Evolutionary conservation across 2,888 invertebrate species (phyloP).

Genomic region (Villa cingulata): DNA sequence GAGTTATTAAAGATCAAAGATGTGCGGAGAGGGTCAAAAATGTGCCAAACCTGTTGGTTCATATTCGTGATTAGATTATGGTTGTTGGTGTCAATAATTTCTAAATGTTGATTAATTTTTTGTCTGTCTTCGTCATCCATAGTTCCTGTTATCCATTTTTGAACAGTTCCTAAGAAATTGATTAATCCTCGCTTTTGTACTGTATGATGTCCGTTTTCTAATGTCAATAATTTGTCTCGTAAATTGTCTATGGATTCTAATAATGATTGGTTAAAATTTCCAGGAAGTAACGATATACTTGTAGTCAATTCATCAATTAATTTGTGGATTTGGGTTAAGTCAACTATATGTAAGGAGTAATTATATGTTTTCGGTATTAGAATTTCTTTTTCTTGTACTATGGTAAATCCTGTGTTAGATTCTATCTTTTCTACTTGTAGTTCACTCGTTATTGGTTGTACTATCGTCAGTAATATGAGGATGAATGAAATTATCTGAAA

Average conservation of each 20-base stretch:
- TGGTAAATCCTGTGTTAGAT: neutral
- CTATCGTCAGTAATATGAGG: too few relatives aligned
- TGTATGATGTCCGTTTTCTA: neutral
- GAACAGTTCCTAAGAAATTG: conserved; percentile 9
- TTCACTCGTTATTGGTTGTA: too few relatives aligned
- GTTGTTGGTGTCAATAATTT: conserved; percentile 1
- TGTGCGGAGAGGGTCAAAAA: neutral
- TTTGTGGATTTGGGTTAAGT: neutral
- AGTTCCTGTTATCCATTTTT: conserved; percentile 11
- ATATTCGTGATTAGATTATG: conserved; percentile 4
- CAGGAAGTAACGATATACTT: neutral
- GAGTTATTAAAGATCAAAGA: too few relatives aligned
- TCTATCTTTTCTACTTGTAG: too few relatives aligned
- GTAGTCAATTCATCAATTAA: neutral
- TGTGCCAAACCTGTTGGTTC: conserved; percentile 3
- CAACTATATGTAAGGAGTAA: neutral
- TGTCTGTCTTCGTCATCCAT: conserved; percentile 11
- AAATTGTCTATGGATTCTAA: neutral
- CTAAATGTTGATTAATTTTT: conserved; percentile 4
- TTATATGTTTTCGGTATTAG: neutral
- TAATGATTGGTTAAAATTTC: neutral
- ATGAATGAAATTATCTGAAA: too few relatives aligned
- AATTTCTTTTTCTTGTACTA: neutral
- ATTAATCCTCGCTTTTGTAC: conserved; percentile 9
- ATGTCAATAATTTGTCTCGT: neutral